Base-by-base conservation (phyloP, 2,797 vertebrate genomes). In the Caiman crocodilus region DNA sequence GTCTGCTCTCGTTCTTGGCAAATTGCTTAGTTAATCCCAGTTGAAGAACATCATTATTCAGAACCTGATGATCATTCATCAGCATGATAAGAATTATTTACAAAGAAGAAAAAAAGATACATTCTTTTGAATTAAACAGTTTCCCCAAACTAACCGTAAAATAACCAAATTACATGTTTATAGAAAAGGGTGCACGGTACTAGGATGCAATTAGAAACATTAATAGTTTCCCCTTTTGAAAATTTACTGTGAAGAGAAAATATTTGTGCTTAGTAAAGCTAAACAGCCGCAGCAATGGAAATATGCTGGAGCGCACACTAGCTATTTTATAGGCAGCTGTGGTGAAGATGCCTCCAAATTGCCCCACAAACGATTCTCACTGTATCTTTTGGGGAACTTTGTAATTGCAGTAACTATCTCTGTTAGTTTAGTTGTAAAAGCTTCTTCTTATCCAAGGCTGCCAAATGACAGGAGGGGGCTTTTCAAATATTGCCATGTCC, bases 351-450 rank as follows among this genome's bases (percentile, higher is more conserved):
- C 69, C 93, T 90, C 89, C 76, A 87, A 77, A 76, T 16, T 93
- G 90, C 71, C 93, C 95, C 93, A 89, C 84, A 69, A 82, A 67
- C 84, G 91, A 97, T 95, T 91, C 87, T 91, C 25, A 14, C 50
- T 25, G 67, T 82, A 20, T 14, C 76, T 90, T 87, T 60, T 69
- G 11, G 16, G 87, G 78, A 94, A 89, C 81, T 79, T 87, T 85
- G 90, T 94, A 85, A 85, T 80, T 88, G 56, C 81, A 76, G 79
- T 30, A 86, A 91, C 76, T 77, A 61, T 42, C 87, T 81, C 80
- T 90, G 55, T 80, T 76, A 67, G 69, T 18, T 84, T 82, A 61
- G 58, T 61, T 56, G 86, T 79, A 82, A 73, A 50, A 74, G 89
- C 35, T 55, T 58, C 71, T 71, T 42, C 15, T 87, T 26, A 35